phyloP scores from a whole-genome alignment of 2,797 vertebrate species.

The Craterocephalus amniculus region DNA sequence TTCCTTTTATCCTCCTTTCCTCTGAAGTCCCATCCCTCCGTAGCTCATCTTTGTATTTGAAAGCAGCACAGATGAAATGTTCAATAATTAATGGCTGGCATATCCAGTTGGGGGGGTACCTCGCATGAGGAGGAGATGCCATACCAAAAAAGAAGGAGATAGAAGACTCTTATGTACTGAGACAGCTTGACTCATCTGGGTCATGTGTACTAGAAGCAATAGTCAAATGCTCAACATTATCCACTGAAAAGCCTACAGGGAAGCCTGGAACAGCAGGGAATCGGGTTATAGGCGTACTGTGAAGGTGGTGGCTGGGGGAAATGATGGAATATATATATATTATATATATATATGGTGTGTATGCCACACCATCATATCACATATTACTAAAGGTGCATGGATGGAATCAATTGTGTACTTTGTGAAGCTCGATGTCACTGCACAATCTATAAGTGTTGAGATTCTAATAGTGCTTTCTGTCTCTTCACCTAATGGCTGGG shows the following conservation, averaged over 20 bases:
- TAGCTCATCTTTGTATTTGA: constrained; percentile 37
- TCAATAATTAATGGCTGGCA: constrained; percentile 78
- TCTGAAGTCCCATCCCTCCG: constrained; percentile 21
- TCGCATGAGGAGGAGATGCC: constrained; percentile 28
- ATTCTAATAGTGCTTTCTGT: too few relatives aligned
- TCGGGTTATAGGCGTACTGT: constrained; percentile 26
- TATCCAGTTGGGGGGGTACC: constrained; percentile 26
- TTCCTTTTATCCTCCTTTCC: constrained; percentile 2
- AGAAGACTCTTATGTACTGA: constrained; percentile 47
- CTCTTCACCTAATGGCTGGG: too few relatives aligned
- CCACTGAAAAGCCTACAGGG: constrained; percentile 31
- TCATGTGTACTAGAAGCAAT: constrained; percentile 64
- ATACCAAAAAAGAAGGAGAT: constrained; percentile 26
- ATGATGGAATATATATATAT: constrained; percentile 12
- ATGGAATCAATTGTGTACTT: too few relatives aligned
- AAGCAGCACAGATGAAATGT: constrained; percentile 47
- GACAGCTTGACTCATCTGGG: constrained; percentile 84
- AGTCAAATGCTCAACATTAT: constrained; percentile 57
- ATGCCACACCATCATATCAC: too few relatives aligned
- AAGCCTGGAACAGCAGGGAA: constrained; percentile 43
- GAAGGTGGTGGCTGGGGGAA: constrained; percentile 17
- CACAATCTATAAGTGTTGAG: too few relatives aligned
- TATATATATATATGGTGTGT: too few relatives aligned
- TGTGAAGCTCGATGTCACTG: too few relatives aligned
- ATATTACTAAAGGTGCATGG: too few relatives aligned